Percentiles rank a stretch among this genome's conserved stretches.
Conservation (phyloP, 2,888 invertebrate genomes). For the Dromius quadrimaculatus region DNA sequence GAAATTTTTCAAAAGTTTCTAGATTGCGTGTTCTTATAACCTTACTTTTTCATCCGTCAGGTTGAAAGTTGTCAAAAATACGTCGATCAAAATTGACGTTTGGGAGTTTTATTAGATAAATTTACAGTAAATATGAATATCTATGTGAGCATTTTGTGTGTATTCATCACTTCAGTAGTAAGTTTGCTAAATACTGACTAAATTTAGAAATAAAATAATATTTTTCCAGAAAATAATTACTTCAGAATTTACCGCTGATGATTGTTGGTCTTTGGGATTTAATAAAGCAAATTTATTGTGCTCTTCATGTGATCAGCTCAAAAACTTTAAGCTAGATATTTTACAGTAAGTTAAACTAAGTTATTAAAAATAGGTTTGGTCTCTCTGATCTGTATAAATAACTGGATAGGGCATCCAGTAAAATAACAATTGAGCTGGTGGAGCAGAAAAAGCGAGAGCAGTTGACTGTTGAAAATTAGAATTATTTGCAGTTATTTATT, state of each 20-base stretch:
- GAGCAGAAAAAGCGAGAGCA: too few relatives aligned
- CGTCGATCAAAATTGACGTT: conserved; percentile 9
- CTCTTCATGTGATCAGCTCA: conserved; percentile 88
- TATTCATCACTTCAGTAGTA: conserved; percentile 17
- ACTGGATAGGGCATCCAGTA: too few relatives aligned
- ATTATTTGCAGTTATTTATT: too few relatives aligned
- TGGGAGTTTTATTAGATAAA: neutral
- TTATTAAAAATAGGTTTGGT: too few relatives aligned
- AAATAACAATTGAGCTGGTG: conserved; percentile 60
- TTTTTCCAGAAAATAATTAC: conserved; percentile 26
- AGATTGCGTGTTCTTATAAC: neutral
- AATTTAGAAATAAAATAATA: neutral
- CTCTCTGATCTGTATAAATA: conserved; percentile 60
- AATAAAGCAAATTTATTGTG: conserved; percentile 88
- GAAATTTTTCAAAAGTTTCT: neutral
- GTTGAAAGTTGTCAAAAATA: neutral
- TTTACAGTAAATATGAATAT: conserved; percentile 20
- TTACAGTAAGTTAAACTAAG: conserved; percentile 67
- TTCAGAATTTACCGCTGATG: conserved; percentile 79
- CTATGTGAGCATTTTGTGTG: conserved; percentile 6
- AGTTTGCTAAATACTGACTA: neutral
- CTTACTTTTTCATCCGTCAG: conserved; percentile 4
- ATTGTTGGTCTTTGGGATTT: conserved; percentile 88
- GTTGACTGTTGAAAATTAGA: too few relatives aligned
- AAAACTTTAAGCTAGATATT: conserved; percentile 78